Evolutionary conservation across 1,140 invertebrate genomes (phyloP), one percentile per base, ranked within the genome.

Genomic region (Drosophila simulans): DNA sequence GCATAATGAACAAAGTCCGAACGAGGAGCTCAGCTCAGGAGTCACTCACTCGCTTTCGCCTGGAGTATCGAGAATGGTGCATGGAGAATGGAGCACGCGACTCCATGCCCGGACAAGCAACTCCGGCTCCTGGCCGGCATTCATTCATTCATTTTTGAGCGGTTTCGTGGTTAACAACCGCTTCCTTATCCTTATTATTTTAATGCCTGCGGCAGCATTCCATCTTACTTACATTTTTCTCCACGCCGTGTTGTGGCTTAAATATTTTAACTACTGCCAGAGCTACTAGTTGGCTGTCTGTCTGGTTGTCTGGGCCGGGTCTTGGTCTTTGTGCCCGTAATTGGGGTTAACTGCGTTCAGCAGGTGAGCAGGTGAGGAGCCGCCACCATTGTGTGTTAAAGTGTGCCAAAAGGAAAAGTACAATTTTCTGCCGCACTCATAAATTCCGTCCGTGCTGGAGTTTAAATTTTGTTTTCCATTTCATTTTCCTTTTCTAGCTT

Each of bases 141-240:
- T 89, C 80, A 89, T 80, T 88, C 84, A 88, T 83, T 89, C 76
- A 89, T 89, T 83, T 86, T 88, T 89, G 84, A 89, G 80, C 84
- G 80, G 72, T 88, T 88, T 89, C 84, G 84, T 88, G 84, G 84
- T 88, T 88, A 88, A 88, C 84, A 88, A 88, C 80, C 84, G 84
- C 85, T 88, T 88, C 84, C 84, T 88, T 88, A 88, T 88, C 84
- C 84, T 89, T 88, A 88, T 88, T 88, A 88, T 88, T 88, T 88
- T 89, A 88, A 88, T 88, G 84, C 84, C 84, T 88, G 84, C 84
- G 84, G 84, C 84, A 80, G 77, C 80, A 75, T 88, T 88, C 82
- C 84, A 88, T 88, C 84, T 88, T 88, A 80, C 84, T 89, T 89
- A 88, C 84, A 75, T 84, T 84, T 89, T 72, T 77, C 55, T 55